Evolutionary conservation across 2,888 invertebrate genomes (phyloP).

Genomic region (Sialis lutaria): DNA sequence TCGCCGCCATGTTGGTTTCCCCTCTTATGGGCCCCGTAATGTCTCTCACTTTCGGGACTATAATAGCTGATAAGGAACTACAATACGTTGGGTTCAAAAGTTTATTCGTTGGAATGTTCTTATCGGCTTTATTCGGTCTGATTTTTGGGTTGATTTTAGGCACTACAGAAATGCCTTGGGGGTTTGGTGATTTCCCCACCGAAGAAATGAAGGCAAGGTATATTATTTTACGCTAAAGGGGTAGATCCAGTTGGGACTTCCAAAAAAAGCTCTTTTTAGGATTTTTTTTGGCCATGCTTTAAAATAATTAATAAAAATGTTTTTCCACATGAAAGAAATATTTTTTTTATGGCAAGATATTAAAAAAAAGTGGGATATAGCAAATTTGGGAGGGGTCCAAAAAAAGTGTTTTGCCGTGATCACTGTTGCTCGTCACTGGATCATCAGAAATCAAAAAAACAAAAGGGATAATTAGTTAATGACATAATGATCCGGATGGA

Average conservation of each 20-base stretch:
- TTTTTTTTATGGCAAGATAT: constrained; percentile 1
- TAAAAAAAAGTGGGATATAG: no score
- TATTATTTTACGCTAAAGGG: constrained; percentile 8
- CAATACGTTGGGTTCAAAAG: constrained; percentile 53
- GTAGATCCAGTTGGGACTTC: no score
- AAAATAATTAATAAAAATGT: no score
- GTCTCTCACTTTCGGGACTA: constrained; percentile 71
- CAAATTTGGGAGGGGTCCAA: no score
- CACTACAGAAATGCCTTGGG: constrained; percentile 59
- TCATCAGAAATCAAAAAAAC: no score
- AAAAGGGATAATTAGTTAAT: no score
- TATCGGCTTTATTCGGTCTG: constrained; percentile 66
- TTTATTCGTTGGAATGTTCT: constrained; percentile 46
- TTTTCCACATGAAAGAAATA: no score
- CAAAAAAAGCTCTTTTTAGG: no score
- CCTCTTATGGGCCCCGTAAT: constrained; percentile 72
- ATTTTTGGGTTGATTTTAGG: constrained; percentile 58
- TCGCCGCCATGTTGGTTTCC: constrained; percentile 60
- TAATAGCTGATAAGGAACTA: constrained; percentile 54
- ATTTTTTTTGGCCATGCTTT: no score
- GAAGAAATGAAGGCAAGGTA: constrained; percentile 64
- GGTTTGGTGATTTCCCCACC: constrained; percentile 58
- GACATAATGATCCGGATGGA: no score
- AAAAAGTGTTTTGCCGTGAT: no score
- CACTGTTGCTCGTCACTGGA: no score